Evolutionary conservation across 2,113 vertebrate species (phyloP).

Genomic region (Chelonoidis abingdonii): DNA sequence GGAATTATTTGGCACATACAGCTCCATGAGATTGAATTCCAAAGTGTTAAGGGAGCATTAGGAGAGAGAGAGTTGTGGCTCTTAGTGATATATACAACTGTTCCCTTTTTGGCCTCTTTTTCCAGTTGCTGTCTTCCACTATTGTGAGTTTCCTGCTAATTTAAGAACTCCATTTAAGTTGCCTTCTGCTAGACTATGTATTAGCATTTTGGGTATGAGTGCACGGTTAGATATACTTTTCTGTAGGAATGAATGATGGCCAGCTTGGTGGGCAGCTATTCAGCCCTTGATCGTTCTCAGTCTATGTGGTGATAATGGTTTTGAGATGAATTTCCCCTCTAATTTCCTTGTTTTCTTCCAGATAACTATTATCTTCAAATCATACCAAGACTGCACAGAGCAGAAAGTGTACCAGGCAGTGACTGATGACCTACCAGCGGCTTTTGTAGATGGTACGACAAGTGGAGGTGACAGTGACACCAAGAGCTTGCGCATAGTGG

Average conservation of each 20-base stretch:
- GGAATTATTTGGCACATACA: fast-evolving
- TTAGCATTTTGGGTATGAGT: background rate
- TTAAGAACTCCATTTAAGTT: background rate
- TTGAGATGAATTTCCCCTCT: background rate
- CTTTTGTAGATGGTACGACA: conserved; percentile 94
- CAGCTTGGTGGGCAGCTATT: background rate
- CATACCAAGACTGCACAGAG: conserved; percentile 92
- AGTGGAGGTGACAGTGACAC: conserved; percentile 80
- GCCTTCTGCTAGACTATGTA: background rate
- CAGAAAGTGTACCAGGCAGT: conserved; percentile 98
- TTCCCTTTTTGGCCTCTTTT: background rate
- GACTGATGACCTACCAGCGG: conserved; percentile 92
- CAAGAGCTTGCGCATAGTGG: conserved; percentile 89
- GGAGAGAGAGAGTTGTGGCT: background rate
- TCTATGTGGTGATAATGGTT: background rate
- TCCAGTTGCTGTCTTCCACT: background rate
- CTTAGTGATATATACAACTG: background rate
- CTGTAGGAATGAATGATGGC: background rate
- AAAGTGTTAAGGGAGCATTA: background rate
- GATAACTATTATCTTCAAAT: conserved; percentile 98
- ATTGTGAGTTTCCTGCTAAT: background rate
- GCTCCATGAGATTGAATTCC: background rate
- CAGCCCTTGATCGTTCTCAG: background rate
- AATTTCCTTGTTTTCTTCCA: conserved; percentile 24
- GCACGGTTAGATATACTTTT: background rate